phyloP scores from a whole-genome alignment of 1,140 invertebrate species.

The Gryon sp. region DNA sequence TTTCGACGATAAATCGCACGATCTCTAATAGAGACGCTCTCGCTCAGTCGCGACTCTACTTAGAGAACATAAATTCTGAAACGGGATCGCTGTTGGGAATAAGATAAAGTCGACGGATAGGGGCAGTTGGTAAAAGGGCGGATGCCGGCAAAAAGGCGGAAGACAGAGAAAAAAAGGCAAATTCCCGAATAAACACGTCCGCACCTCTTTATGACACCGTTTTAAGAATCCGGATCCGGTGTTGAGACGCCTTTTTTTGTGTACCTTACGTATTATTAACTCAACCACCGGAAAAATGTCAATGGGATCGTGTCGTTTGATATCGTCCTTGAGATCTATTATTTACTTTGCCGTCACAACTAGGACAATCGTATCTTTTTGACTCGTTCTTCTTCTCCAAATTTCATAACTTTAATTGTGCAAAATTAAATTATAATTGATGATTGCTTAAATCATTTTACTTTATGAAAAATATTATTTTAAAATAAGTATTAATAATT shows the following conservation, averaged over 20 bases:
- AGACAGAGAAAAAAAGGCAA: slow-evolving; percentile 73
- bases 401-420: too few species aligned
- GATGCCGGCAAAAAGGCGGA: slow-evolving; percentile 55
- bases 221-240: slow-evolving; percentile 67
- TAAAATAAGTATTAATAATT: too few species aligned
- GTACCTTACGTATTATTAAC: slow-evolving; percentile 78
- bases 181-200: slow-evolving; percentile 79
- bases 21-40: neutral
- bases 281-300: slow-evolving; percentile 79
- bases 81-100: slow-evolving; percentile 74
- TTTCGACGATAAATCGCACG: slow-evolving; percentile 17
- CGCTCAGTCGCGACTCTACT: slow-evolving; percentile 44
- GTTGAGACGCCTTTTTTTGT: slow-evolving; percentile 66
- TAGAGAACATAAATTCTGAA: slow-evolving; percentile 75
- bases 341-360: slow-evolving; percentile 47
- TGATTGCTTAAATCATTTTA: too few species aligned
- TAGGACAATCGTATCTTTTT: slow-evolving; percentile 1
- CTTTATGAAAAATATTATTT: too few species aligned
- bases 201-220: slow-evolving; percentile 74
- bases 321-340: slow-evolving; percentile 55
- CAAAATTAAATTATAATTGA: too few species aligned
- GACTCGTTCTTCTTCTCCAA: neutral
- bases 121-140: slow-evolving; percentile 51
- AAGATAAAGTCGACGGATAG: slow-evolving; percentile 76
- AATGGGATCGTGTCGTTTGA: slow-evolving; percentile 69